These are phyloP conservation scores for Gortyna flavago DNA, from an alignment of 2,888 invertebrate species.

Conservation along the genomic window DNA sequence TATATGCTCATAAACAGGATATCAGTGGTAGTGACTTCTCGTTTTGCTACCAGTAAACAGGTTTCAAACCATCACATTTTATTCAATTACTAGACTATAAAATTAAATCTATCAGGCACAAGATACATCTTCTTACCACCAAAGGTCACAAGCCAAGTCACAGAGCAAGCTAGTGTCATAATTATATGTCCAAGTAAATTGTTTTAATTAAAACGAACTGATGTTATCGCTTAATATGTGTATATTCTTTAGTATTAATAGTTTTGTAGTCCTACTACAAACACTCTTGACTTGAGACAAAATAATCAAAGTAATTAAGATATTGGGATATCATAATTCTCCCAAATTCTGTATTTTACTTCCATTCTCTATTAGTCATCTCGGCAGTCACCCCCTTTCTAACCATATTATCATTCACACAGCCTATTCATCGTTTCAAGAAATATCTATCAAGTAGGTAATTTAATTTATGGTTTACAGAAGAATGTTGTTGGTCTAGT, in stretches of 20 bases:
- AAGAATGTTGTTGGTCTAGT: background rate
- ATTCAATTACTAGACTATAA: background rate
- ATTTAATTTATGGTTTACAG: background rate
- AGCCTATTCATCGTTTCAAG: too few relatives aligned
- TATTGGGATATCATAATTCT: too few relatives aligned
- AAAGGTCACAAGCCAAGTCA: slow-evolving; percentile 13
- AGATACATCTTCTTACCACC: background rate
- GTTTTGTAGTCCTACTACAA: background rate
- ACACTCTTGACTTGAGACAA: background rate
- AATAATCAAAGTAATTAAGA: background rate
- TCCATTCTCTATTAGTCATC: too few relatives aligned
- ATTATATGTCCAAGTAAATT: slow-evolving; percentile 31
- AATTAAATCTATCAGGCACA: background rate
- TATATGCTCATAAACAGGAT: too few relatives aligned
- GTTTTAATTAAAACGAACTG: slow-evolving; percentile 29
- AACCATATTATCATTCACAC: too few relatives aligned
- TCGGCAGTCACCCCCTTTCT: too few relatives aligned
- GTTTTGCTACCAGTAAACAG: background rate
- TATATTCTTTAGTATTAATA: slow-evolving; percentile 5
- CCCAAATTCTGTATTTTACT: too few relatives aligned
- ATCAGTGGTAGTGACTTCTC: background rate
- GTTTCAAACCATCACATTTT: background rate
- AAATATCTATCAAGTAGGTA: background rate
- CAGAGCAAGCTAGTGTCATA: slow-evolving; percentile 8
- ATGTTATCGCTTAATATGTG: slow-evolving; percentile 29